Percentiles rank a stretch among this genome's conserved stretches.
phyloP scores from a whole-genome alignment of 2,888 invertebrate species.

The Watsonalla cultraria region DNA sequence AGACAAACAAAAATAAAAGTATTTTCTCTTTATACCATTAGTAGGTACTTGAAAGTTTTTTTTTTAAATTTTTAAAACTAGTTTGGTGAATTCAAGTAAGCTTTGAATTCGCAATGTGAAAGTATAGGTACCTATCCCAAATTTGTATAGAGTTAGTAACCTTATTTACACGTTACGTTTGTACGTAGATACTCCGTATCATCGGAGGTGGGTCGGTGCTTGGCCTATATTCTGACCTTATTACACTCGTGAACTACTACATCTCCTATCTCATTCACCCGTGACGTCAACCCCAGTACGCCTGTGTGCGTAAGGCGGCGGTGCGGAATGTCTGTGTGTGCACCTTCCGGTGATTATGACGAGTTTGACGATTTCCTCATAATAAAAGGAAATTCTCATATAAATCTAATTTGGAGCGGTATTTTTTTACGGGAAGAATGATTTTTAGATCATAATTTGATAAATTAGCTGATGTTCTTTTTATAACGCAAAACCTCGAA shows the following conservation, averaged over 20 bases:
- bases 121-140: slow-evolving; percentile 29
- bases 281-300: slow-evolving; percentile 65
- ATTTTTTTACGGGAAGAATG: background rate
- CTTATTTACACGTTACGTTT: slow-evolving; percentile 51
- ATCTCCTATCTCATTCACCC: slow-evolving; percentile 40
- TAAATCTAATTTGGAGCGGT: too few species aligned
- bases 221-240: slow-evolving; percentile 70
- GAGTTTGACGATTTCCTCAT: slow-evolving; percentile 15
- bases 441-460: background rate
- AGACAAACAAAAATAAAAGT: too few species aligned
- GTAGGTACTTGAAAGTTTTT: too few species aligned
- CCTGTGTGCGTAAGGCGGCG: slow-evolving; percentile 50
- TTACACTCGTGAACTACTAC: slow-evolving; percentile 24
- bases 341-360: slow-evolving; percentile 38
- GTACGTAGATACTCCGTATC: slow-evolving; percentile 60
- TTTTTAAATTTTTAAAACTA: too few species aligned
- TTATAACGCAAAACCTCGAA: too few species aligned
- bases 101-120: too few species aligned
- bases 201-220: slow-evolving; percentile 72
- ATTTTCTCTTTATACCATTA: too few species aligned
- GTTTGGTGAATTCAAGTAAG: too few species aligned
- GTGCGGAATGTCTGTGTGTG: slow-evolving; percentile 38
- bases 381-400: background rate
- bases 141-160: slow-evolving; percentile 34
- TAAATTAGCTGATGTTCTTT: too few species aligned